Evolutionary conservation across 2,888 invertebrate genomes (phyloP).

Genomic region (Torymus texanus): DNA sequence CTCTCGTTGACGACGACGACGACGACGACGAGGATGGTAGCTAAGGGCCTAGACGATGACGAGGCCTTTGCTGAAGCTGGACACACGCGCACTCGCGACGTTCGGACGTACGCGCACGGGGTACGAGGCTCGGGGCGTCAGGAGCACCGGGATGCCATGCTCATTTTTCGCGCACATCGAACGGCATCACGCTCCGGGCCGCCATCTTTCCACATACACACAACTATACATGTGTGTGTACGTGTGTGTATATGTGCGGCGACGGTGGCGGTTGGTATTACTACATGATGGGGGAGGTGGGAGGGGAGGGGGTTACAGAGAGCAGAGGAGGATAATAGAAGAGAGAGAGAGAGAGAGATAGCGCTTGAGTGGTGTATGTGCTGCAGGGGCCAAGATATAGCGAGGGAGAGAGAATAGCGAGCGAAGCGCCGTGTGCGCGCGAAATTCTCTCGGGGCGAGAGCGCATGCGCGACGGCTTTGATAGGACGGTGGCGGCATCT

Average conservation of each 20-base stretch:
- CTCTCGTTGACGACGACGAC: not conserved
- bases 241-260: not conserved
- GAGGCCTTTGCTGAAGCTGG: not conserved
- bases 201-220: slow-evolving; percentile 72
- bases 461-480: slow-evolving; percentile 21
- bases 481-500: slow-evolving; percentile 24
- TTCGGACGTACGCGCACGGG: slow-evolving; percentile 2
- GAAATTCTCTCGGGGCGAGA: slow-evolving; percentile 20
- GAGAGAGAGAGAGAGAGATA: too few species aligned
- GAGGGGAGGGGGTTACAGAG: too few species aligned
- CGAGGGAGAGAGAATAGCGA: too few species aligned
- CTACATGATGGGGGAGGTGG: too few species aligned
- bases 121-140: slow-evolving; percentile 27
- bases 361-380: too few species aligned
- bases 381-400: too few species aligned
- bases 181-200: slow-evolving; percentile 71
- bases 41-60: not conserved
- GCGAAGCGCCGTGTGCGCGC: slow-evolving; percentile 27
- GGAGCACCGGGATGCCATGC: slow-evolving; percentile 56
- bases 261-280: not conserved
- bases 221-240: not conserved
- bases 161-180: slow-evolving; percentile 72
- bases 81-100: slow-evolving; percentile 22
- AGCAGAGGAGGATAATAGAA: too few species aligned
- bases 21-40: not conserved